A percentile compares a stretch with the other conserved stretches of the same genome.
Evolutionary conservation across 2,797 vertebrate genomes (phyloP).

Genomic region (Enteromius treurensis): DNA sequence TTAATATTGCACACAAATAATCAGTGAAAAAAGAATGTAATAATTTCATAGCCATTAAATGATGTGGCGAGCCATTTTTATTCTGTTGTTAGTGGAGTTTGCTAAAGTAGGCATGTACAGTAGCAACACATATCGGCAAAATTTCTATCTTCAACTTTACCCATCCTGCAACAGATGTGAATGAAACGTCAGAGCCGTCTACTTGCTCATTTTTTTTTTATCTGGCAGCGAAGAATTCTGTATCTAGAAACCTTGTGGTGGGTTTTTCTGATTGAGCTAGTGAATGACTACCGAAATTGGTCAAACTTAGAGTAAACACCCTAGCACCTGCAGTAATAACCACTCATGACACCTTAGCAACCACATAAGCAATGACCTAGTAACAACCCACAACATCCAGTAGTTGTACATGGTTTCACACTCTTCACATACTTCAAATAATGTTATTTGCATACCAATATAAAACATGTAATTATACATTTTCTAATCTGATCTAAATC

Average conservation of each 20-base stretch:
- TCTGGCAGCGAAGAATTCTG: neutral
- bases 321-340: neutral
- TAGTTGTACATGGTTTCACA: neutral
- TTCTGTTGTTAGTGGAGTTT: neutral
- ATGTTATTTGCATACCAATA: neutral
- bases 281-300: neutral
- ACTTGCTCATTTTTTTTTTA: neutral
- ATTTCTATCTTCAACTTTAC: neutral
- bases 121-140: neutral
- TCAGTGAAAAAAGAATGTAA: constrained; percentile 55
- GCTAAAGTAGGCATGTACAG: neutral
- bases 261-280: too few relatives aligned
- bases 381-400: neutral
- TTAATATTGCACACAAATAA: constrained; percentile 69
- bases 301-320: neutral
- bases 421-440: neutral
- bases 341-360: neutral
- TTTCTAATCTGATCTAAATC: neutral
- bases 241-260: neutral
- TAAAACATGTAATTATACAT: neutral
- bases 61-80: neutral
- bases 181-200: neutral
- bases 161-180: neutral
- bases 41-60: neutral
- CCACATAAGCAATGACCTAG: neutral